Evolutionary conservation across 2,113 vertebrate genomes (phyloP).

Genomic region (Solea solea): DNA sequence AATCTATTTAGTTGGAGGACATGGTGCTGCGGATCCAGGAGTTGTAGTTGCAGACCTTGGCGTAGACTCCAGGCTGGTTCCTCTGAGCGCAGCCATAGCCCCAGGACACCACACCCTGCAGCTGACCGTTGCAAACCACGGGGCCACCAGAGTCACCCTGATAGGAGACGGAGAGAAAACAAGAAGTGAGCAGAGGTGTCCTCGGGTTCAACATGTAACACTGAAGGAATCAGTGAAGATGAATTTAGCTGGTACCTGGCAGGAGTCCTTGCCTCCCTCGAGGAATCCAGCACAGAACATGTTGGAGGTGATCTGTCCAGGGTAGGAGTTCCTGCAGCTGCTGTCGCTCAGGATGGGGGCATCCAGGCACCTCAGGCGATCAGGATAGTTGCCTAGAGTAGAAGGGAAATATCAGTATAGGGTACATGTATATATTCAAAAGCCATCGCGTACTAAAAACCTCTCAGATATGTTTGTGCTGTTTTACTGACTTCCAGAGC

Average conservation of each 20-base stretch:
- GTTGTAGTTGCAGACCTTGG: conserved; percentile 85
- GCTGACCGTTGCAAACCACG: conserved; percentile 79
- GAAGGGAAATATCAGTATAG: too few species aligned
- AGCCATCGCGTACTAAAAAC: background rate
- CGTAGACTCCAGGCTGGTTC: conserved; percentile 85
- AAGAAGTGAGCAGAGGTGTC: conserved; percentile 9
- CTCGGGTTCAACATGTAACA: background rate
- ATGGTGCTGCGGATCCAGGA: conserved; percentile 82
- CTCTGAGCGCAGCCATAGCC: conserved; percentile 84
- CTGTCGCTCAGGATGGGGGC: conserved; percentile 83
- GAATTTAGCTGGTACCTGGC: conserved; percentile 83
- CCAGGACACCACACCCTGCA: conserved; percentile 91
- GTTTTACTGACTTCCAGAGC: conserved; percentile 75
- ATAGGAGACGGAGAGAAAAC: conserved; percentile 30
- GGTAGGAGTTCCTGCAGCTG: conserved; percentile 81
- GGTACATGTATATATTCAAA: background rate
- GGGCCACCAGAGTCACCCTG: conserved; percentile 89
- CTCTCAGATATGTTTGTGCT: background rate
- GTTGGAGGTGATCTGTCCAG: conserved; percentile 85
- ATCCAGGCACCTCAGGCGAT: conserved; percentile 84
- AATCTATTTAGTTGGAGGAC: conserved; percentile 44
- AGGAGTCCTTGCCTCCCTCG: conserved; percentile 92
- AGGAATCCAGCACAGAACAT: conserved; percentile 91
- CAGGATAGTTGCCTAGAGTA: conserved; percentile 79
- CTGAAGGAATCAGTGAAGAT: background rate